phyloP scores from a whole-genome alignment of 2,797 vertebrate species.

The Paramormyrops hopkinsi region DNA sequence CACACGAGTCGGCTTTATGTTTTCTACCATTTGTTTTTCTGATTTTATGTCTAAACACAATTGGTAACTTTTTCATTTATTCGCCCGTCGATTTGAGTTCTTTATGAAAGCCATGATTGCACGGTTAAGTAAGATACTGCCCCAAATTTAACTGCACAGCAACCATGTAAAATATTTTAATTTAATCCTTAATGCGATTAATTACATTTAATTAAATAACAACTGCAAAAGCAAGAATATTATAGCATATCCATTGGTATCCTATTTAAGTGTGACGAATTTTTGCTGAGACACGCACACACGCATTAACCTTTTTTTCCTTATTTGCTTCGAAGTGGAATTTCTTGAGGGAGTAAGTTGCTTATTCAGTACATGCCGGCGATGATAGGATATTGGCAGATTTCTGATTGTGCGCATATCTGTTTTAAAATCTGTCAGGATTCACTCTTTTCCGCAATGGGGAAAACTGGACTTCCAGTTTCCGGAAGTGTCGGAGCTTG shows the following conservation, averaged over 20 bases:
- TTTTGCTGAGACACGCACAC: neutral
- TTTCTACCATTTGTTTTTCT: neutral
- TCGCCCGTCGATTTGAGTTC: neutral
- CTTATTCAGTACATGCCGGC: neutral
- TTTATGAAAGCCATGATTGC: neutral
- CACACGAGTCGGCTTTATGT: neutral
- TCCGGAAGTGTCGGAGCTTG: neutral
- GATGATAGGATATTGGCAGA: neutral
- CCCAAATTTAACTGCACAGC: neutral
- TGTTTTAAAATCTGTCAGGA: neutral
- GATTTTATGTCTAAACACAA: neutral
- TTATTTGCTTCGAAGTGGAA: neutral
- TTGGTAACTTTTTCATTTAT: neutral
- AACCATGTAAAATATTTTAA: neutral
- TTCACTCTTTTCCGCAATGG: neutral
- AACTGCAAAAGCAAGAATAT: neutral
- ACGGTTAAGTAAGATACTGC: neutral
- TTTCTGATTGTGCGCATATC: neutral
- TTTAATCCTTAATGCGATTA: neutral
- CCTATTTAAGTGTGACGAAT: neutral
- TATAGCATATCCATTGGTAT: neutral
- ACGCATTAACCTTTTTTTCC: neutral
- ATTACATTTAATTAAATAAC: neutral
- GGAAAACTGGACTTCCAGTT: neutral
- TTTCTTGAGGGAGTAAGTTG: neutral